These are phyloP conservation scores for Pogonocichla stellata DNA, from an alignment of 2,113 vertebrate species.

Conservation along the genomic window DNA sequence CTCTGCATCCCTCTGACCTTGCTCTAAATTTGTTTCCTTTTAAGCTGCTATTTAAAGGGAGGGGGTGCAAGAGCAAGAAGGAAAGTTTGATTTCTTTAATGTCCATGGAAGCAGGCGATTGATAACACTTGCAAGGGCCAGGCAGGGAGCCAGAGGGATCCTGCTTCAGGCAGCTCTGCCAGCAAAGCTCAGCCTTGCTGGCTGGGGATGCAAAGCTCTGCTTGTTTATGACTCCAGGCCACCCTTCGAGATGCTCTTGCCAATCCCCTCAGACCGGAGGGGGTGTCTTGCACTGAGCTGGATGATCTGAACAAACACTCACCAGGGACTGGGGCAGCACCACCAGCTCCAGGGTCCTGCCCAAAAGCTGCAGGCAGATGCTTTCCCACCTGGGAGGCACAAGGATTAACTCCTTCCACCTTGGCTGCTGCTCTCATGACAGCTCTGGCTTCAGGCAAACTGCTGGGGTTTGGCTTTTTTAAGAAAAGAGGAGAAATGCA, in stretches of 20 bases:
- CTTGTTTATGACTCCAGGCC: slow-evolving; percentile 50
- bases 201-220: slow-evolving; percentile 43
- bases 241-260: slow-evolving; percentile 36
- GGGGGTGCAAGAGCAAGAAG: background rate
- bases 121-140: slow-evolving; percentile 54
- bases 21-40: slow-evolving; percentile 65
- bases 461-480: background rate
- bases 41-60: slow-evolving; percentile 50
- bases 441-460: background rate
- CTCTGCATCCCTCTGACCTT: slow-evolving; percentile 57
- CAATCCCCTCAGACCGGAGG: background rate
- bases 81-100: slow-evolving; percentile 59
- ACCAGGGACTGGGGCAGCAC: background rate
- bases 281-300: background rate
- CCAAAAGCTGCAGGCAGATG: background rate
- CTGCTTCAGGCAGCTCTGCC: background rate
- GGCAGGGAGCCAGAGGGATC: slow-evolving; percentile 58
- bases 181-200: slow-evolving; percentile 18
- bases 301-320: background rate
- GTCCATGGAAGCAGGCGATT: slow-evolving; percentile 49
- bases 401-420: background rate
- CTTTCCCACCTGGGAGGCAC: background rate
- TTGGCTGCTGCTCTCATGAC: background rate
- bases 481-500: background rate
- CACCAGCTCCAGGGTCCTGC: background rate